phyloP scores from a whole-genome alignment of 2,113 vertebrate species.

The Ibidorhyncha struthersii region DNA sequence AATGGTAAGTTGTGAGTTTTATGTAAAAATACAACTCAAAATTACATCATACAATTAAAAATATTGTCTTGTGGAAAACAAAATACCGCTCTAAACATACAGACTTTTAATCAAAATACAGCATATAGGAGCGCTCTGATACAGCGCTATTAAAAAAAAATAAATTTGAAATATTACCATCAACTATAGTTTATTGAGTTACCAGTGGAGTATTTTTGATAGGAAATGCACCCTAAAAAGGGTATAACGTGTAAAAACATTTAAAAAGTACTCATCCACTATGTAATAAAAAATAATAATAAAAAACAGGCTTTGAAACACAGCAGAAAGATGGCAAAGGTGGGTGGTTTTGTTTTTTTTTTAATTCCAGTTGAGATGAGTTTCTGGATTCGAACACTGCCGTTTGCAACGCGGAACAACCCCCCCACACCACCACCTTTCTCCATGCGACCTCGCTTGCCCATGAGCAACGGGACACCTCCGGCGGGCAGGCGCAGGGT shows the following conservation, averaged over 20 bases:
- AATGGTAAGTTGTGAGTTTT: accelerated
- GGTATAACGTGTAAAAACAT: accelerated
- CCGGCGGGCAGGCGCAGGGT: not conserved
- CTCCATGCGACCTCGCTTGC: not conserved
- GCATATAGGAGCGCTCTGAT: not conserved
- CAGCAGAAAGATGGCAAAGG: no score
- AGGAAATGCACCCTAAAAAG: not conserved
- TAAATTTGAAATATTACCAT: no score
- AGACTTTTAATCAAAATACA: not conserved
- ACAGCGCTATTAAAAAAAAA: not conserved
- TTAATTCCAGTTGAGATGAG: accelerated
- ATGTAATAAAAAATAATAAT: accelerated
- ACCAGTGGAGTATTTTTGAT: not conserved
- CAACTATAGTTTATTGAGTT: not conserved
- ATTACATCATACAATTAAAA: not conserved
- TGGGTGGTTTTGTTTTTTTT: not conserved
- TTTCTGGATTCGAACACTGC: accelerated
- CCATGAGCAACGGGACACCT: not conserved
- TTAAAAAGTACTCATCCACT: accelerated
- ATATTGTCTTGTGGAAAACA: not conserved
- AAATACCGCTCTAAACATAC: not conserved
- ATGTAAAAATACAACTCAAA: not conserved
- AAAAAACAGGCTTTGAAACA: no score
- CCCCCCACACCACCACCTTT: no score
- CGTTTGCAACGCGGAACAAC: accelerated